Percentiles rank a stretch among this genome's conserved stretches.
Evolutionary conservation across 2,888 invertebrate species (phyloP).

Genomic region (Phalera bucephala): DNA sequence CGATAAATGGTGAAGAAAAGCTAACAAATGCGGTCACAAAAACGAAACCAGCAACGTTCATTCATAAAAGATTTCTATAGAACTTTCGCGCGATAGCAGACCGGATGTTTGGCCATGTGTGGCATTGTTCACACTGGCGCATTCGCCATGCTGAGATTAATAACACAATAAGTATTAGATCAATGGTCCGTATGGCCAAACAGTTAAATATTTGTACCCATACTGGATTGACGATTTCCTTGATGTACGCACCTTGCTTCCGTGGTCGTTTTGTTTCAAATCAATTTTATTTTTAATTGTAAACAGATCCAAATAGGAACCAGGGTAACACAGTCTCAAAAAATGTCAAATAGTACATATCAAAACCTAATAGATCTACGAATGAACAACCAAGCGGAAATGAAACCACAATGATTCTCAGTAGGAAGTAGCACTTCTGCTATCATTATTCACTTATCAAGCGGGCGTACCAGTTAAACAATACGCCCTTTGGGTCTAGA

Average conservation of each 20-base stretch:
- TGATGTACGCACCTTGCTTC: conserved; percentile 19
- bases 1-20: too few relatives aligned
- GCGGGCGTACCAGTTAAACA: conserved; percentile 29
- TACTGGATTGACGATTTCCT: conserved; percentile 27
- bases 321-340: too few relatives aligned
- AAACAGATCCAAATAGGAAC: too few relatives aligned
- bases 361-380: too few relatives aligned
- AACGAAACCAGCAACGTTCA: conserved; percentile 47
- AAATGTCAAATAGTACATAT: too few relatives aligned
- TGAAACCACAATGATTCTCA: not conserved
- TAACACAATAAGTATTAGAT: conserved; percentile 26
- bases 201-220: conserved; percentile 9
- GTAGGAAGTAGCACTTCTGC: conserved; percentile 9
- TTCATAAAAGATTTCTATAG: conserved; percentile 57
- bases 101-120: conserved; percentile 74
- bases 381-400: too few relatives aligned
- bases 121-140: conserved; percentile 60
- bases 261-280: not conserved
- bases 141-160: conserved; percentile 38
- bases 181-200: conserved; percentile 11
- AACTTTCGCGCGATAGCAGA: conserved; percentile 64
- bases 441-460: conserved; percentile 31
- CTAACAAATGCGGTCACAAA: conserved; percentile 25
- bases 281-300: too few relatives aligned
- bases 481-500: conserved; percentile 46